A percentile compares a stretch with the other conserved stretches of the same genome.
These are phyloP conservation scores for Strigamia maritima DNA, from an alignment of 2,888 invertebrate species.

Conservation along the genomic window DNA sequence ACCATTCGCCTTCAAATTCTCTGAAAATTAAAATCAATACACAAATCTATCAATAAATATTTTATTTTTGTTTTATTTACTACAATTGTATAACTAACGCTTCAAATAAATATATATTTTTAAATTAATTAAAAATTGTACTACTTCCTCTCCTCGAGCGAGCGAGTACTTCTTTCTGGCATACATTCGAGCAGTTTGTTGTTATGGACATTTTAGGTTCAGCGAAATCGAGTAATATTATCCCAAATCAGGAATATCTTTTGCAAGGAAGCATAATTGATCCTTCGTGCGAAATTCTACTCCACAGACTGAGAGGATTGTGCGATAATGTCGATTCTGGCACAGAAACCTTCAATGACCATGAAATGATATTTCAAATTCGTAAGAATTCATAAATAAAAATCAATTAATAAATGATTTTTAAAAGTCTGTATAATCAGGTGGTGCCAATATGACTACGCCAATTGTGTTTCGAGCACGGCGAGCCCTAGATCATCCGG, in stretches of 20 bases:
- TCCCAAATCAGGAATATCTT: slow-evolving; percentile 89
- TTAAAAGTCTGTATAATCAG: neutral
- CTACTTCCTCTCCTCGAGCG: too few species aligned
- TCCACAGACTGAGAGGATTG: slow-evolving; percentile 83
- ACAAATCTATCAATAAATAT: too few species aligned
- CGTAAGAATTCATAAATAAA: slow-evolving; percentile 44
- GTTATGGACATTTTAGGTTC: slow-evolving; percentile 35
- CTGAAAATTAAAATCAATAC: too few species aligned
- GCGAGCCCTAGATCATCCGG: slow-evolving; percentile 74
- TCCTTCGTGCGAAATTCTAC: slow-evolving; percentile 80
- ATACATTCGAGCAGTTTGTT: too few species aligned
- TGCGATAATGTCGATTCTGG: slow-evolving; percentile 68
- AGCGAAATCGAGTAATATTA: slow-evolving; percentile 56
- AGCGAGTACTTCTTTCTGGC: too few species aligned
- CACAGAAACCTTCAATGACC: slow-evolving; percentile 88
- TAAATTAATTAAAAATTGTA: too few species aligned
- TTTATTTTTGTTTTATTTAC: too few species aligned
- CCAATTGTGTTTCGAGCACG: slow-evolving; percentile 76
- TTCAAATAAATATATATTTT: too few species aligned
- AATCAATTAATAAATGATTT: neutral
- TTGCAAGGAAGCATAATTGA: slow-evolving; percentile 90
- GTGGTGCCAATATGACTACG: slow-evolving; percentile 36
- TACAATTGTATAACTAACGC: too few species aligned
- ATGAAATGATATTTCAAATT: slow-evolving; percentile 69
- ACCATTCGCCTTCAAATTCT: too few species aligned